Evolutionary conservation across 2,888 invertebrate species (phyloP).

Genomic region (Nasonia oneida): DNA sequence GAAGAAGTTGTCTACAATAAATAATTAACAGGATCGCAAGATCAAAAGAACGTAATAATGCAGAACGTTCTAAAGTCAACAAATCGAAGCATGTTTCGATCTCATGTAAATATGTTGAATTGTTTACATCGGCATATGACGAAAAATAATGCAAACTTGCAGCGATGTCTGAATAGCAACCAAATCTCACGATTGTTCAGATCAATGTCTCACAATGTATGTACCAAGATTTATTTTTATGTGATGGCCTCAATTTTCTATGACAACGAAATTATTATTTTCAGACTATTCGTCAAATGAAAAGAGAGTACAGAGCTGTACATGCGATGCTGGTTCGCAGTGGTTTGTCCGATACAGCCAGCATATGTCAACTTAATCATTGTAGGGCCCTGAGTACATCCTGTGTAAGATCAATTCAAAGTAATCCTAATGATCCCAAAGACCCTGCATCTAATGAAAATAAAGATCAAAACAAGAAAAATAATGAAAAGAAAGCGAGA

Average conservation of each 20-base stretch:
- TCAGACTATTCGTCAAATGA: conserved; percentile 73
- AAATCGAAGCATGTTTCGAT: conserved; percentile 65
- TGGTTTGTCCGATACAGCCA: conserved; percentile 51
- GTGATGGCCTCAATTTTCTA: conserved; percentile 1
- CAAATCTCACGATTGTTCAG: conserved; percentile 56
- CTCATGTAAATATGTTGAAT: conserved; percentile 63
- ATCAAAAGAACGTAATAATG: conserved; percentile 65
- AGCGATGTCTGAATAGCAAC: conserved; percentile 48
- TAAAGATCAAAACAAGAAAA: conserved; percentile 50
- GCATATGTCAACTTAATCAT: conserved; percentile 31
- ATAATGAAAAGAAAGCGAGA: conserved; percentile 63
- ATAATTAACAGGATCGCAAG: neutral
- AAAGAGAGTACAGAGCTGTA: conserved; percentile 82
- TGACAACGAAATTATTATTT: conserved; percentile 57
- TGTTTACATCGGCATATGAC: conserved; percentile 54
- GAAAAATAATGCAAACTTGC: conserved; percentile 43
- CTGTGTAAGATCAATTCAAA: conserved; percentile 46
- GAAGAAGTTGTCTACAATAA: conserved; percentile 5
- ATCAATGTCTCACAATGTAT: conserved; percentile 67
- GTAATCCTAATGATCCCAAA: conserved; percentile 42
- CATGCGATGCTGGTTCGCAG: conserved; percentile 70
- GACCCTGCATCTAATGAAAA: neutral
- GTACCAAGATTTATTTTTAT: conserved; percentile 35
- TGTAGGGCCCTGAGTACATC: conserved; percentile 67
- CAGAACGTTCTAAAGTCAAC: conserved; percentile 70